Percentiles rank a stretch among this genome's conserved stretches.
Conservation (phyloP, 2,113 vertebrate species). For the Plestiodon gilberti region DNA sequence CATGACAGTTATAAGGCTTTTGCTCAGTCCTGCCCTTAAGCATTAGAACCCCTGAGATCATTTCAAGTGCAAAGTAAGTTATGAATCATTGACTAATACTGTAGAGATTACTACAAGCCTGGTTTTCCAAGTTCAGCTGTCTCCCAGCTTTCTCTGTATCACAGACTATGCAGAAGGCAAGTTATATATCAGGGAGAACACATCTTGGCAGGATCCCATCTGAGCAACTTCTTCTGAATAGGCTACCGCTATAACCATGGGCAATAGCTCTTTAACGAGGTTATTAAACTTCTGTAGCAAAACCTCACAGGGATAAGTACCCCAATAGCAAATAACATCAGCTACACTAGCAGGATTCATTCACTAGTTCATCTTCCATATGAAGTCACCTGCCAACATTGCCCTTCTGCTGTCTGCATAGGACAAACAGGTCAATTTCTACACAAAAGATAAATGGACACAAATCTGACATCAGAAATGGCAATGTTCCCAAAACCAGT, state of each 20-base stretch:
- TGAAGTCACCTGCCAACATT: too few relatives aligned
- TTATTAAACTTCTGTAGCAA: neutral
- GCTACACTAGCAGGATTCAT: too few relatives aligned
- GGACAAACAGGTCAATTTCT: too few relatives aligned
- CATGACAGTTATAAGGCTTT: slow-evolving; percentile 43
- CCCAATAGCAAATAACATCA: too few relatives aligned
- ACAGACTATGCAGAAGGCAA: neutral
- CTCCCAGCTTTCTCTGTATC: neutral
- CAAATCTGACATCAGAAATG: too few relatives aligned
- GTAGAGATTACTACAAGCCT: accelerated
- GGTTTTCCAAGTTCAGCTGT: neutral
- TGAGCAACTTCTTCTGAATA: accelerated
- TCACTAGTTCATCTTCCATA: too few relatives aligned
- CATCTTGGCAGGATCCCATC: neutral
- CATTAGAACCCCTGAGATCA: slow-evolving; percentile 50
- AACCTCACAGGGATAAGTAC: neutral
- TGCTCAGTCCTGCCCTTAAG: slow-evolving; percentile 36
- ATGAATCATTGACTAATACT: slow-evolving; percentile 46
- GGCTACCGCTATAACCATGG: neutral
- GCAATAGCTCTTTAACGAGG: neutral
- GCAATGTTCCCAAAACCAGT: too few relatives aligned
- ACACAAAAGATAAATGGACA: too few relatives aligned
- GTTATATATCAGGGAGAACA: neutral
- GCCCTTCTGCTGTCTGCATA: too few relatives aligned
- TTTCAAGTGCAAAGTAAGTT: slow-evolving; percentile 51